These are phyloP conservation scores for Pseudanteris insignis DNA, from an alignment of 2,888 invertebrate species.

Conservation along the genomic window DNA sequence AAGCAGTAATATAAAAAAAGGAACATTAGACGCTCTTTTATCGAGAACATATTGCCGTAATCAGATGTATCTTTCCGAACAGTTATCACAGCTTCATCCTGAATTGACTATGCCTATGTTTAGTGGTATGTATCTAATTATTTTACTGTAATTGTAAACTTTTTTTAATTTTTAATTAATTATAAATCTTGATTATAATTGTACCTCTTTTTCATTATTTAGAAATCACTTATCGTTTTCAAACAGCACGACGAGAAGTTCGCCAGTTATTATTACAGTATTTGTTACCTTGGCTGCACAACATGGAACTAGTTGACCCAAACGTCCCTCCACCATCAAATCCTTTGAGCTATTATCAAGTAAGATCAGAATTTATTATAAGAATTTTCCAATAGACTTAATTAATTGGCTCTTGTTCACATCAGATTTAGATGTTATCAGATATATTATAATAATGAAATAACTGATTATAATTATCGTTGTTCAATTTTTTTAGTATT, in stretches of 20 bases:
- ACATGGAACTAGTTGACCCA: constrained; percentile 97
- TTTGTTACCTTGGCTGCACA: constrained; percentile 95
- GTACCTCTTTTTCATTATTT: constrained; percentile 1
- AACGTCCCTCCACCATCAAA: constrained; percentile 90
- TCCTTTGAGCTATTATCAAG: constrained; percentile 85
- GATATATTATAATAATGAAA: background rate
- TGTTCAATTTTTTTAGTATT: constrained; percentile 63
- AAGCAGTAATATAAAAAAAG: constrained; percentile 63
- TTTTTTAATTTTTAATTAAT: background rate
- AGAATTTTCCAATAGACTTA: too few species aligned
- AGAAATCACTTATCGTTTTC: constrained; percentile 97
- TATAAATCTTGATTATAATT: constrained; percentile 1
- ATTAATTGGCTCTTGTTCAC: too few species aligned
- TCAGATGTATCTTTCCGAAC: constrained; percentile 90
- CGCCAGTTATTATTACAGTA: constrained; percentile 91
- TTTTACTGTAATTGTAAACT: too few species aligned
- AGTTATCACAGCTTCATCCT: constrained; percentile 92
- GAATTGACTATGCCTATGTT: constrained; percentile 99
- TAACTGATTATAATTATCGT: background rate
- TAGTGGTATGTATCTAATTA: constrained; percentile 76
- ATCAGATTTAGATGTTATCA: too few species aligned
- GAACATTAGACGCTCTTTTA: constrained; percentile 85
- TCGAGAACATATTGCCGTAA: constrained; percentile 91
- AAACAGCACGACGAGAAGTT: constrained; percentile 93
- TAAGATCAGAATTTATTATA: too few species aligned